Conservation (phyloP, 2,113 vertebrate genomes). For the Thalassarche chlororhynchos region DNA sequence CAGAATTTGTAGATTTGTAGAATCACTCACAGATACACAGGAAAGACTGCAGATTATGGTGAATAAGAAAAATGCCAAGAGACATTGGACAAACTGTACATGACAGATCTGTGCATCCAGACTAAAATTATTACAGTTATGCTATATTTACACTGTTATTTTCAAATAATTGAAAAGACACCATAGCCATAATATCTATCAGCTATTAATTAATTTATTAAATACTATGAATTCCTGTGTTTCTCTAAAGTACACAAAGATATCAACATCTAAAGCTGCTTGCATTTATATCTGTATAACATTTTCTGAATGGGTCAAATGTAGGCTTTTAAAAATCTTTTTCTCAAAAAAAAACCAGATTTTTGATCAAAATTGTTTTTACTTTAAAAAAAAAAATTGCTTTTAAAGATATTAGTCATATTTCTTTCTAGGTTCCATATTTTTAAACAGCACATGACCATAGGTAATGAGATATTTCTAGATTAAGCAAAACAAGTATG, state of each 20-base stretch:
- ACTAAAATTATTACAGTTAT: background rate
- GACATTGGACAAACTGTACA: background rate
- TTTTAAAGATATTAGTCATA: background rate
- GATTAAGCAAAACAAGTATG: background rate
- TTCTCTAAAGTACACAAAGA: background rate
- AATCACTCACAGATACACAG: background rate
- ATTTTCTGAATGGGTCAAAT: background rate
- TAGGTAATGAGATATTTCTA: background rate
- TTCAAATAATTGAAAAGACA: background rate
- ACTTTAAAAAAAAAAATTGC: too few relatives aligned
- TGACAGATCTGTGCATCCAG: background rate
- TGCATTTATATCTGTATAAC: background rate
- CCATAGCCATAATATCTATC: background rate
- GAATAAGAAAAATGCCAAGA: background rate
- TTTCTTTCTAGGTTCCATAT: background rate
- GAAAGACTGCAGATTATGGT: background rate
- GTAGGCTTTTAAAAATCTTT: background rate
- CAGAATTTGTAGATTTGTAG: background rate
- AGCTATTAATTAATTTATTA: background rate
- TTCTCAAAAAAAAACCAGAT: background rate
- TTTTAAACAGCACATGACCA: background rate
- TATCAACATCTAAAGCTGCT: background rate
- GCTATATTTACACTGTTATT: background rate
- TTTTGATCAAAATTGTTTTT: background rate
- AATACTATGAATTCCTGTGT: background rate